phyloP scores from a whole-genome alignment of 2,888 invertebrate genomes.

The Clivina fossor region DNA sequence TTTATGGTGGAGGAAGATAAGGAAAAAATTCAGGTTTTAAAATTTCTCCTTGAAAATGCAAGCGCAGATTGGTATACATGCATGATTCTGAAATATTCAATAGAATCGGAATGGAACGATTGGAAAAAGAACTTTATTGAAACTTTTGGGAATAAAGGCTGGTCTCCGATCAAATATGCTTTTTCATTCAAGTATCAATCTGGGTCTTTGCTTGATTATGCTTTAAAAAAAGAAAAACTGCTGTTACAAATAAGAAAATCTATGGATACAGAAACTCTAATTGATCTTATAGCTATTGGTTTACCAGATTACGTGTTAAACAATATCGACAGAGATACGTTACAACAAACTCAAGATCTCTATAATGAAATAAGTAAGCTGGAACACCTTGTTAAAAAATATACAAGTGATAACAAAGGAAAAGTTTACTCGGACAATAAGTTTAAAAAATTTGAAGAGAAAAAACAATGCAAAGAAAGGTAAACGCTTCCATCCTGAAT shows the following conservation, averaged over 20 bases:
- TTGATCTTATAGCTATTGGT: conserved; percentile 44
- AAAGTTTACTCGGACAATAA: neutral
- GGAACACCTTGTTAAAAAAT: conserved; percentile 42
- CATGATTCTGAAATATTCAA: conserved; percentile 16
- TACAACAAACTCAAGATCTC: conserved; percentile 43
- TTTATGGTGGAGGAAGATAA: conserved; percentile 32
- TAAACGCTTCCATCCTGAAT: conserved; percentile 14
- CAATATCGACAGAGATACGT: conserved; percentile 44
- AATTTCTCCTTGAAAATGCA: conserved; percentile 34
- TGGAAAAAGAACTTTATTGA: conserved; percentile 28
- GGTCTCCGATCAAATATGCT: conserved; percentile 41
- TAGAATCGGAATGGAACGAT: conserved; percentile 16
- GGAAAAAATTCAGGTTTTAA: conserved; percentile 37
- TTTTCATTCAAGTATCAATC: conserved; percentile 40
- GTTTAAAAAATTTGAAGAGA: conserved; percentile 9
- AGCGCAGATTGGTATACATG: conserved; percentile 9
- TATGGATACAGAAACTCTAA: conserved; percentile 40
- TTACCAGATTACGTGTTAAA: conserved; percentile 43
- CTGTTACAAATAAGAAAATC: conserved; percentile 40
- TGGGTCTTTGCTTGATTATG: conserved; percentile 41
- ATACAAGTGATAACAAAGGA: conserved; percentile 2
- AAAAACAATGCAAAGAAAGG: conserved; percentile 19
- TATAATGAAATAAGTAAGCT: conserved; percentile 44
- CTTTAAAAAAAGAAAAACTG: conserved; percentile 37
- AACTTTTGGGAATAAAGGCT: conserved; percentile 43